Conservation (phyloP, 2,888 invertebrate genomes). For the Drosophila anceps region DNA sequence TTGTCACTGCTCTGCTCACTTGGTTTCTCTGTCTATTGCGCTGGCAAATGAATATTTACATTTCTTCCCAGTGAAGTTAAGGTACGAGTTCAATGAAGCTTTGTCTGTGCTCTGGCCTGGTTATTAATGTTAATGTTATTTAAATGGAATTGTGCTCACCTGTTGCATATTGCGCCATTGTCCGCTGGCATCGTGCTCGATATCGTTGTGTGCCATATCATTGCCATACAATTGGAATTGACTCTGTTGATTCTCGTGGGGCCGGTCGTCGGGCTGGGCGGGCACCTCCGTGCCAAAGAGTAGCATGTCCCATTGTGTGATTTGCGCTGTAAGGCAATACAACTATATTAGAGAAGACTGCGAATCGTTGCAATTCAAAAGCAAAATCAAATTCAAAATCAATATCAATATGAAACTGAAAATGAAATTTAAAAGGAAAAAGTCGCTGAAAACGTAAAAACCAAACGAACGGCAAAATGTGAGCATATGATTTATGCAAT, state of each 20-base stretch:
- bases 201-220: conserved; percentile 88
- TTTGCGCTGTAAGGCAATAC: conserved; percentile 85
- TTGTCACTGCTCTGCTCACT: neutral
- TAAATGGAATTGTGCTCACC: conserved; percentile 84
- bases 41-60: neutral
- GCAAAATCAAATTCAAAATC: conserved; percentile 34
- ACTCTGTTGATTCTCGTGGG: conserved; percentile 69
- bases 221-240: conserved; percentile 83
- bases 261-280: conserved; percentile 86
- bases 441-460: conserved; percentile 12
- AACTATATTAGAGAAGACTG: conserved; percentile 30
- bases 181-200: conserved; percentile 87
- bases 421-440: conserved; percentile 7
- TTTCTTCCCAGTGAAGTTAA: neutral
- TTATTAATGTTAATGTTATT: neutral
- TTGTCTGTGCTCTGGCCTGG: too few relatives aligned
- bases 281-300: conserved; percentile 92
- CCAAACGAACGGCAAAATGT: conserved; percentile 49
- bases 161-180: conserved; percentile 89
- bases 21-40: neutral
- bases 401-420: too few relatives aligned
- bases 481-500: conserved; percentile 58
- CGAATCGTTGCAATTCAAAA: neutral
- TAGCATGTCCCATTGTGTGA: conserved; percentile 92
- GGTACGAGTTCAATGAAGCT: neutral